Percentiles rank a stretch among this genome's conserved stretches.
These are phyloP conservation scores for Tapirus indicus DNA, from an alignment of 2,797 vertebrate genomes.

Conservation along the genomic window DNA sequence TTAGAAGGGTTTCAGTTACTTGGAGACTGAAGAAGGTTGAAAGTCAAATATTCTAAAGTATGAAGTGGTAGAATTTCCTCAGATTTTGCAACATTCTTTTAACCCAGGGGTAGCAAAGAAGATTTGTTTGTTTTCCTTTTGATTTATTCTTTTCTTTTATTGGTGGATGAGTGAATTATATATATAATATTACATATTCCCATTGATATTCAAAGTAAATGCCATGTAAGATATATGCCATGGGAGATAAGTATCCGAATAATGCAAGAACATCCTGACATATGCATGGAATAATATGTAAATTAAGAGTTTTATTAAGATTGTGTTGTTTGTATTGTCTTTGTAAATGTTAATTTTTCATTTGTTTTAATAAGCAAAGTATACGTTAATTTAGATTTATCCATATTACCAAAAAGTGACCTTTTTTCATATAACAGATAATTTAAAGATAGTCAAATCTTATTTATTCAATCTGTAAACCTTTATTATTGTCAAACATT, in stretches of 20 bases:
- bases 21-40: neutral
- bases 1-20: neutral
- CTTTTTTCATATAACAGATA: neutral
- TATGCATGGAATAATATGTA: neutral
- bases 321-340: neutral
- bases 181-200: neutral
- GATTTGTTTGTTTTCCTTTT: neutral
- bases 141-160: neutral
- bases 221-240: neutral
- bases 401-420: neutral
- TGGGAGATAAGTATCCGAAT: neutral
- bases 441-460: neutral
- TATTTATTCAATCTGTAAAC: neutral
- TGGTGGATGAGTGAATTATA: neutral
- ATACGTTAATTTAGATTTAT: neutral
- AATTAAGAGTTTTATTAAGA: neutral
- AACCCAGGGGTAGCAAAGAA: neutral
- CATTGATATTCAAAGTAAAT: neutral
- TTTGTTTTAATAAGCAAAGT: neutral
- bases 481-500: neutral
- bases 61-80: neutral
- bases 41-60: neutral
- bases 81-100: neutral
- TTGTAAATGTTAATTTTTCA: neutral
- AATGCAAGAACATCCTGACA: neutral